phyloP scores from a whole-genome alignment of 1,140 invertebrate species.

The Neodiprion fabricii region DNA sequence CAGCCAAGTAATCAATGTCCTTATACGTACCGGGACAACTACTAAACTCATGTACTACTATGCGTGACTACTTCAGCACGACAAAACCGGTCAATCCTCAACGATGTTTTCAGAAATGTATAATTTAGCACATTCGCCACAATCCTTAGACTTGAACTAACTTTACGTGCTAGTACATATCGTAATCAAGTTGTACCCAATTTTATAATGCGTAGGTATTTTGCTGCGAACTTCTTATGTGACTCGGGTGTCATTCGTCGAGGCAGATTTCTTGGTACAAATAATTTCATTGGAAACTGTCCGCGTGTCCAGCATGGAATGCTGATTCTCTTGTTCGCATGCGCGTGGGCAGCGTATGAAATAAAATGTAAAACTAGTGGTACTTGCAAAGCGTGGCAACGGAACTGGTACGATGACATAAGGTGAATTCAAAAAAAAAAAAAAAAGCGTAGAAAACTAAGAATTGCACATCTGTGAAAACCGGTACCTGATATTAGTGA shows the following conservation, averaged over 20 bases:
- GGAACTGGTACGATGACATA: neutral
- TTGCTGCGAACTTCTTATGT: neutral
- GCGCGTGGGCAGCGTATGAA: neutral
- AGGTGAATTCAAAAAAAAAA: neutral
- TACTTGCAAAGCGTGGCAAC: neutral
- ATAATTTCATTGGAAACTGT: conserved; percentile 51
- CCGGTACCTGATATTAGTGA: neutral
- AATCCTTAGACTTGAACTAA: neutral
- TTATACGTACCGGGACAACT: neutral
- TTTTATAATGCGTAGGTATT: neutral
- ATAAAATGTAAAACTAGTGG: no score
- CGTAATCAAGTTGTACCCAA: neutral
- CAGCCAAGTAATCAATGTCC: neutral
- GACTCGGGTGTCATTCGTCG: conserved; percentile 38
- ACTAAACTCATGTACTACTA: no score
- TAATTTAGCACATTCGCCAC: no score
- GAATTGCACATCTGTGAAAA: neutral
- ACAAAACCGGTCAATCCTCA: no score
- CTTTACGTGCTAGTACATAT: neutral
- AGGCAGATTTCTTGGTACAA: conserved; percentile 44
- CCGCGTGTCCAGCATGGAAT: conserved; percentile 38
- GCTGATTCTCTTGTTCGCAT: conserved; percentile 33
- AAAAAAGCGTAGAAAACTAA: neutral
- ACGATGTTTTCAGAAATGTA: no score
- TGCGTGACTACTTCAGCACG: no score